Conservation (phyloP, 2,113 vertebrate genomes). For the rabbit (Oryctolagus cuniculus) region mOryCun1.1 NC_091449.1:30951501-30952000, state of each 20-base stretch:
- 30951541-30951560: too few species aligned
- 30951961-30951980: neutral
- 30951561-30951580: too few species aligned
- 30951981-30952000: neutral
- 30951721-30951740: neutral
- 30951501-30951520: too few species aligned
- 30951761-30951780: neutral
- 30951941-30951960: constrained; percentile 19
- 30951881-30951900: neutral
- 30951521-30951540: too few species aligned
- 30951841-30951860: neutral
- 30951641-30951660: too few species aligned
- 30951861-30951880: neutral
- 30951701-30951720: neutral
- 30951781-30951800: neutral
- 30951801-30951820: neutral
- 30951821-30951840: neutral
- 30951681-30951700: neutral
- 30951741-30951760: constrained; percentile 40
- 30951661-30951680: too few species aligned
- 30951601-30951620: too few species aligned
- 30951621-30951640: too few species aligned
- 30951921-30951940: neutral
- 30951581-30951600: too few species aligned
- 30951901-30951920: constrained; percentile 9